phyloP scores from a whole-genome alignment of 1,140 invertebrate genomes.

The Polyergus mexicanus region DNA sequence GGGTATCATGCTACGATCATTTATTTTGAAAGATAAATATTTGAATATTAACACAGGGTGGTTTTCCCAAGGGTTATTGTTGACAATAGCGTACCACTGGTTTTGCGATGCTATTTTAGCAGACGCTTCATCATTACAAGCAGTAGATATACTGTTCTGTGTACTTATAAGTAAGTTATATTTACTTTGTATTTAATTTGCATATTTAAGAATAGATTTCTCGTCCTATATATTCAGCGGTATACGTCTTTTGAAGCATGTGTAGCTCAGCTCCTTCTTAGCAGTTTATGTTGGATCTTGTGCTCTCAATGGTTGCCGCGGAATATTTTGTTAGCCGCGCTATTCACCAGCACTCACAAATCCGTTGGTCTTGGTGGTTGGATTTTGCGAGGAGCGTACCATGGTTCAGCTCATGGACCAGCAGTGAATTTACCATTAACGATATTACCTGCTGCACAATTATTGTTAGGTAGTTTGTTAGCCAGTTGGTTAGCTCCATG shows the following conservation, averaged over 20 bases:
- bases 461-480: slow-evolving; percentile 83
- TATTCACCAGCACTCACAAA: slow-evolving; percentile 84
- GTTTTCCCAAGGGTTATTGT: slow-evolving; percentile 80
- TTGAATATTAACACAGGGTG: slow-evolving; percentile 73
- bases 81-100: slow-evolving; percentile 83
- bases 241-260: slow-evolving; percentile 75
- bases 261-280: slow-evolving; percentile 81
- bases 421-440: slow-evolving; percentile 83
- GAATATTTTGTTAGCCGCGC: slow-evolving; percentile 79
- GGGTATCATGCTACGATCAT: slow-evolving; percentile 77
- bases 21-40: slow-evolving; percentile 64
- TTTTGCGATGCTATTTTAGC: slow-evolving; percentile 83
- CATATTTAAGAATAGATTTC: background rate
- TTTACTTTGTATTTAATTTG: background rate
- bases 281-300: slow-evolving; percentile 82
- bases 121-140: slow-evolving; percentile 82
- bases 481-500: slow-evolving; percentile 81
- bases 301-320: slow-evolving; percentile 81
- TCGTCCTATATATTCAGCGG: background rate
- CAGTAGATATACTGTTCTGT: slow-evolving; percentile 82
- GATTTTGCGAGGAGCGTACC: slow-evolving; percentile 82
- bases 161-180: slow-evolving; percentile 80
- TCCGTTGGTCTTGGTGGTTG: slow-evolving; percentile 83
- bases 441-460: slow-evolving; percentile 82
- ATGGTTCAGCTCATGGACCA: slow-evolving; percentile 79